Evolutionary conservation across 2,113 vertebrate genomes (phyloP), one percentile per base, ranked within the genome.

Genomic region (Uropsilus gracilis): DNA sequence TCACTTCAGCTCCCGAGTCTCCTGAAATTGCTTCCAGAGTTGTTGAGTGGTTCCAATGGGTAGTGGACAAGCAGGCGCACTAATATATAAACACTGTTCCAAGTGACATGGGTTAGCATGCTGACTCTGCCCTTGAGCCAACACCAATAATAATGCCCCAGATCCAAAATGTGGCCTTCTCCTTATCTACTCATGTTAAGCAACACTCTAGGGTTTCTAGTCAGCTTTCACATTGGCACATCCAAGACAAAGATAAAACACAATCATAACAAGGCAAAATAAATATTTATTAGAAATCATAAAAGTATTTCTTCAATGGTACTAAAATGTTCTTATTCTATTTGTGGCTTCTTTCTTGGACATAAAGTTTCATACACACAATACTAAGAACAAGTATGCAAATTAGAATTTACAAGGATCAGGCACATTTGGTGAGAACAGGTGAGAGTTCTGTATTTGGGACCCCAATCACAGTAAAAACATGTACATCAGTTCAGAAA

Each of bases 241-340:
- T 10, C 4, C 16, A 89, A 91, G 26, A 39, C 59, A 88, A 92
- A 42, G 24, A 90, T 50, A 86, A 93, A 96, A 63, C 20, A 16
- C 12, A 9, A 53, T 42, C 55, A 75, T 78, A 77, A 86, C 57
- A 89, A 92, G 81, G 69, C 77, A 96, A 96, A 97, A 97, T 97
- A 97, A 97, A 97, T 96, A 97, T 97, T 97, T 97, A 97, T 97
- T 96, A 86, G 87, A 92, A 95, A 92, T 86, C 77, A 86, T 86
- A 90, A 90, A 75, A 92, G 9, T 18, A 89, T 64, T 48, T 94
- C 48, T 90, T 92, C 34, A 53, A 69, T 50, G 37, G 32, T n/a
- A 83, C n/a, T 44, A 86, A 90, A 88, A 89, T 59, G 22, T 46
- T 90, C 81, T 93, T 84, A 59, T 53, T 84, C 63, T 91, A 80